Evolutionary conservation across 2,888 invertebrate species (phyloP), one percentile per base, ranked within the genome.

Genomic region (Copidosoma aretas): DNA sequence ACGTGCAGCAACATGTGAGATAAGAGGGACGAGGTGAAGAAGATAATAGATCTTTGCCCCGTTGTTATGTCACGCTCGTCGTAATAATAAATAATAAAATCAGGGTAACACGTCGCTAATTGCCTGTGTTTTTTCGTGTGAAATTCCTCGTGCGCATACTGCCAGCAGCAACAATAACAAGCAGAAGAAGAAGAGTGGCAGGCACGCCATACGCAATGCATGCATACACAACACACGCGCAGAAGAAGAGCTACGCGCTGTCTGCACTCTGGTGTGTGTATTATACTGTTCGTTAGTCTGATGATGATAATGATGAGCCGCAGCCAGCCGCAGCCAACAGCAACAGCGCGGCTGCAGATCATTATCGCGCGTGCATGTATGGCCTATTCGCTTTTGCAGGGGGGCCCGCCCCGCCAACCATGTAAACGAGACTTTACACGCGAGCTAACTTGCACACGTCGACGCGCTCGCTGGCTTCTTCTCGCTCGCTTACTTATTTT

Each of bases 381-480:
- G 3, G 32, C 61, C 71, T 71, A 74, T 70, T 63, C 73, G 74
- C 71, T 52, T 71, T 72, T 64, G 73, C 64, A 46, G 59, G 72
- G 72, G 32, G 8, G 32, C 3, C n/a, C n/a, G 76, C 74, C 75
- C 70, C 75, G 68, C 76, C 75, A 75, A 71, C 74, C 80, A 76
- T 80, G 78, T 79, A 80, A 80, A 80, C 75, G 77, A 72, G 73
- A 73, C 66, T 77, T 77, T 77, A 77, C 79, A 79, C 79, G 79
- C 77, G 71, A 70, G 43, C 67, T 46, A 59, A 75, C 70, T 75
- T 46, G 17, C 73, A 65, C 70, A 67, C 73, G 68, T 52, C 72
- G 60, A 64, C 60, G 56, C 64, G 56, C 59, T 59, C 70, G 70
- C 72, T 43, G 32, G 32, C 32, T 32, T 32, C 32, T 32, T 32